Evolutionary conservation across 2,888 invertebrate species (phyloP), one percentile per base, ranked within the genome.

Genomic region (Scaeva pyrastri): DNA sequence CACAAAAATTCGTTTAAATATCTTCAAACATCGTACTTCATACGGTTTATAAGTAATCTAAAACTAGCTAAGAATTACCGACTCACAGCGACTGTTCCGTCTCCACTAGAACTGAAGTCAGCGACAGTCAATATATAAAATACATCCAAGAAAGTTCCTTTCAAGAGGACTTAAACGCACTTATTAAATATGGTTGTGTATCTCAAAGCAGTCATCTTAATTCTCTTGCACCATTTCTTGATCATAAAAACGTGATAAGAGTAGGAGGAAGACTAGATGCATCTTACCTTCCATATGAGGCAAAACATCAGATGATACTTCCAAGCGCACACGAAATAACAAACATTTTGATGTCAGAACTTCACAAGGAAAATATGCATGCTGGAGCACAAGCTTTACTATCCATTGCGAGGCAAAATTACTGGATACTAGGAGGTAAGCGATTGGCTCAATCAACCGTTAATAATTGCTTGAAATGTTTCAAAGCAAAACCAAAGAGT

Each of bases 271-370:
- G 68, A 50, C 8, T 50, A 36, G 50, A 31, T 19, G 50, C 66
- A 19, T 23, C 66, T 43, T 19, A 48, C 11, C 48, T 48, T 4
- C 45, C 66, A 66, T 48, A 66, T 14, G 50, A 68, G 14, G 19
- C 68, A 36, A 68, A 36, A 45, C 68, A 68, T 48, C 68, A 68
- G 6, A 48, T 50, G 50, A 68, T 68, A 7, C 10, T 26, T 48
- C 26, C 41, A 62, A 23, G 62, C 12, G 19, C 62, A 16, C 62
- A 62, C 21, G 21, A 41, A 2, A 19, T 62, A 8, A 39, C 19
- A n/a, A 68, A 50, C 31, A 4, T 43, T 23, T 62, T 62, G 43
- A 62, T 62, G 43, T 43, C n/a, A 1, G n/a, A 62, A 21, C 23
- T 62, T 8, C 62, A 62, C 23, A 41, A 41, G 23, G 62, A 23